phyloP scores from a whole-genome alignment of 2,113 vertebrate genomes.

The Apaloderma vittatum region DNA sequence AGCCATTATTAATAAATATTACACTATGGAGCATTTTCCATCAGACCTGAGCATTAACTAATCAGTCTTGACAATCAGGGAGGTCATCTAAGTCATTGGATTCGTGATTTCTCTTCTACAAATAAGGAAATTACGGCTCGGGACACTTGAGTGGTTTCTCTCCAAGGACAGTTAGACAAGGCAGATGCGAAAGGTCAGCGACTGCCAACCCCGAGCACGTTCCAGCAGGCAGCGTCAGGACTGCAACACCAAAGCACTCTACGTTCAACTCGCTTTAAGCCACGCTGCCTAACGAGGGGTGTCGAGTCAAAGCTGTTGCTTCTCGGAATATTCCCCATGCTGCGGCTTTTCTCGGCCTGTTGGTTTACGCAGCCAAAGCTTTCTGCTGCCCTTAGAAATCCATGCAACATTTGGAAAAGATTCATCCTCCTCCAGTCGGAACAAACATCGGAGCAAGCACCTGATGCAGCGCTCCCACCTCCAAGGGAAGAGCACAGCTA shows the following conservation, averaged over 20 bases:
- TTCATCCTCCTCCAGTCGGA: not conserved
- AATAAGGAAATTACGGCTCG: not conserved
- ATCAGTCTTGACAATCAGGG: not conserved
- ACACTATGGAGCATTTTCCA: accelerated
- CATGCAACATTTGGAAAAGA: not conserved
- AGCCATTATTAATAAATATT: not conserved
- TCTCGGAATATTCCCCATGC: not conserved
- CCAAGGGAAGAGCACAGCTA: too few relatives aligned
- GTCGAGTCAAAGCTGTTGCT: not conserved
- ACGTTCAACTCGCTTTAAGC: not conserved
- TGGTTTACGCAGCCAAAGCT: not conserved
- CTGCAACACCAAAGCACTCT: not conserved
- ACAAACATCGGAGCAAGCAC: accelerated
- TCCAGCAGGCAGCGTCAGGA: not conserved
- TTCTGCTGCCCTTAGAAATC: not conserved
- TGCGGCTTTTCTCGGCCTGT: not conserved
- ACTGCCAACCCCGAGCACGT: accelerated
- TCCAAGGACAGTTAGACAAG: not conserved
- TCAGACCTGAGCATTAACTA: not conserved
- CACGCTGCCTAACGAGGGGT: not conserved
- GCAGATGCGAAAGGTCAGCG: not conserved
- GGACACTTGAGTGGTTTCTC: not conserved
- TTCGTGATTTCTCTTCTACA: not conserved
- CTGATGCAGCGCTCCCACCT: accelerated
- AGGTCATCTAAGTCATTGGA: not conserved